Conservation (phyloP, 2,797 vertebrate species). For the Adelosebastes latens region DNA sequence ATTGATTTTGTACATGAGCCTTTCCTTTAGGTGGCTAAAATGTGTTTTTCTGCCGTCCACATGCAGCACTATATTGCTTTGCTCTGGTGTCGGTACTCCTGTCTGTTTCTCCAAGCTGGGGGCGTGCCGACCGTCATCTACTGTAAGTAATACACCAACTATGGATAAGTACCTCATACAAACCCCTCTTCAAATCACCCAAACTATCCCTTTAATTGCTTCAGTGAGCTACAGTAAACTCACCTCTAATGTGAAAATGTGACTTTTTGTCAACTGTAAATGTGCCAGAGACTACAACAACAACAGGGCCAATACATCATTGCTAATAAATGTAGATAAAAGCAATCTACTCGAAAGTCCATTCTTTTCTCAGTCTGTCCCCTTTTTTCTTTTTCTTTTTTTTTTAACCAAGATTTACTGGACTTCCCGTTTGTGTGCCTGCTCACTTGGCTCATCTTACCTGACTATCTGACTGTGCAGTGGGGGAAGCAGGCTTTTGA, state of each 20-base stretch:
- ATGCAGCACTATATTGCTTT: no score
- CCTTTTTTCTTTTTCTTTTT: not conserved
- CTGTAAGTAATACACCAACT: no score
- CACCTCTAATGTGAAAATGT: not conserved
- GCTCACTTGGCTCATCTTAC: slow-evolving; percentile 15
- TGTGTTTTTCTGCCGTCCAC: no score
- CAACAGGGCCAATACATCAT: no score
- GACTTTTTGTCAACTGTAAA: not conserved
- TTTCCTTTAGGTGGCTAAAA: no score
- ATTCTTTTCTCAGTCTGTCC: not conserved
- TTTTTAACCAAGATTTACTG: not conserved
- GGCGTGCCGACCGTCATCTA: no score
- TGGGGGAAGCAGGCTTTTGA: slow-evolving; percentile 33
- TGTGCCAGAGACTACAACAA: not conserved
- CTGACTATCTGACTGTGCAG: slow-evolving; percentile 20
- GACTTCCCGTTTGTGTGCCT: not conserved
- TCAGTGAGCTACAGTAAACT: not conserved
- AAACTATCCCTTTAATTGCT: not conserved
- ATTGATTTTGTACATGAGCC: no score
- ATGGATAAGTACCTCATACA: no score
- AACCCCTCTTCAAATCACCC: no score
- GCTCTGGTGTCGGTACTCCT: no score
- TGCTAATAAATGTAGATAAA: not conserved
- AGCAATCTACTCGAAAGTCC: not conserved
- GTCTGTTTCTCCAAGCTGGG: no score